Base-by-base conservation (phyloP, 2,113 vertebrate species). In the Bujurquina vittata region DNA sequence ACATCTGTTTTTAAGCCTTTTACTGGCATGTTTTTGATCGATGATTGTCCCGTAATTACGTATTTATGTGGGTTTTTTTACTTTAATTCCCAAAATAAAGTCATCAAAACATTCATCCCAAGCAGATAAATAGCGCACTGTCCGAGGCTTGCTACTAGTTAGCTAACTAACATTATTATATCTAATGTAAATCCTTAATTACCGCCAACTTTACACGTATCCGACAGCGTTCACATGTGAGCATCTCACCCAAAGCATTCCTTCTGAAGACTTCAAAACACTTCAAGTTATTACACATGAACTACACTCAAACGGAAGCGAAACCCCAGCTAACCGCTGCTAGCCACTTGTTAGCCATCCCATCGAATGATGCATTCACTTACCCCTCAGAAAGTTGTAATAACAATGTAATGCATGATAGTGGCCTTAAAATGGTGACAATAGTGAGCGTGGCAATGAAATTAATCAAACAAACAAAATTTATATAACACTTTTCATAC, bases 301-400 rank as follows among this genome's bases (percentile, higher is more conserved):
- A 77, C n/a, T 69, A 4, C 4, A 2, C 11, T 61, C n/a, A 7
- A 15, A 23, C 10, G 8, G 59, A 26, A 67, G 52, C 23, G 62
- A 72, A 72, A 54, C 18, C 52, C 37, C 12, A 46, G 78, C 79
- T 67, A 80, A 69, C 75, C 74, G 26, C 18, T 49, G 82, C 80
- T 85, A 85, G 35, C 56, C 52, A 31, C 40, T 78, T 81, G 86
- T 77, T 74, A 76, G 75, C 85, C 31, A 29, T 9, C 26, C 14
- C 33, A 11, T 35, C 46, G 23, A 2, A 8, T 84, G 93, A 10
- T 84, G 86, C 90, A 1, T 93, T 92, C 86, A 83, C 0, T 81
- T 49, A 4, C 26, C 6, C 0, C 33, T 4, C 10, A 60, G 46
- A 83, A 43, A 14, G 6, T 75, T 46, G 84, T 63, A 75, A 35